Evolutionary conservation across 2,888 invertebrate genomes (phyloP).

Genomic region (Meta bourneti): DNA sequence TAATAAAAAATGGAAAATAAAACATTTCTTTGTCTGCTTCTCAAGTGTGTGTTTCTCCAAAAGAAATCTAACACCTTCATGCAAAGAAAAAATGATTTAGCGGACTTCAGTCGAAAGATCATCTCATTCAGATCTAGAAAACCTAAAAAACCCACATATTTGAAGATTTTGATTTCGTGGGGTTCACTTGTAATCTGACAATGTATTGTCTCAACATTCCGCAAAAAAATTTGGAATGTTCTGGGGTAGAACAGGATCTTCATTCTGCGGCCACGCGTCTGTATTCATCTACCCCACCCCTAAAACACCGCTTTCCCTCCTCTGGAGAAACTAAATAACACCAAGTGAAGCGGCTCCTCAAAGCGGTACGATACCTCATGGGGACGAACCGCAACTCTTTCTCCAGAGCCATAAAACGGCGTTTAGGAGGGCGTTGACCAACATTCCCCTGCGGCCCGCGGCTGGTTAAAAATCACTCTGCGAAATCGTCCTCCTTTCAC

Average conservation of each 20-base stretch:
- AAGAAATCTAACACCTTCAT: no score
- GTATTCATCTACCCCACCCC: conserved; percentile 32
- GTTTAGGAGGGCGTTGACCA: conserved; percentile 37
- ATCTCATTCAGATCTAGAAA: no score
- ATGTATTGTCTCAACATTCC: neutral
- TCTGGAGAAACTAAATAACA: neutral
- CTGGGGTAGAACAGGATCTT: neutral
- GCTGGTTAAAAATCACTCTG: neutral
- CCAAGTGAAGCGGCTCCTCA: conserved; percentile 12
- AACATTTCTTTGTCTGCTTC: no score
- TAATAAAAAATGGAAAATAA: no score
- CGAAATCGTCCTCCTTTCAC: neutral
- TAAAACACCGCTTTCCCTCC: conserved; percentile 7
- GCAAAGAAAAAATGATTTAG: no score
- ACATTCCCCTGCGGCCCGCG: neutral
- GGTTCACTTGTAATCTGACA: no score
- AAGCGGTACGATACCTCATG: conserved; percentile 24
- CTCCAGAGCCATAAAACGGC: conserved; percentile 26
- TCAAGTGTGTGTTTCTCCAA: no score
- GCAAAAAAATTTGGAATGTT: neutral
- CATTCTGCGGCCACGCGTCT: conserved; percentile 26
- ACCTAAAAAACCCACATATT: no score
- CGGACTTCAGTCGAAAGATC: no score
- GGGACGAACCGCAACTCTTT: conserved; percentile 42
- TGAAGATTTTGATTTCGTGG: no score